phyloP scores from a whole-genome alignment of 2,888 invertebrate genomes.

The Gastracanthus pulcherrimus region DNA sequence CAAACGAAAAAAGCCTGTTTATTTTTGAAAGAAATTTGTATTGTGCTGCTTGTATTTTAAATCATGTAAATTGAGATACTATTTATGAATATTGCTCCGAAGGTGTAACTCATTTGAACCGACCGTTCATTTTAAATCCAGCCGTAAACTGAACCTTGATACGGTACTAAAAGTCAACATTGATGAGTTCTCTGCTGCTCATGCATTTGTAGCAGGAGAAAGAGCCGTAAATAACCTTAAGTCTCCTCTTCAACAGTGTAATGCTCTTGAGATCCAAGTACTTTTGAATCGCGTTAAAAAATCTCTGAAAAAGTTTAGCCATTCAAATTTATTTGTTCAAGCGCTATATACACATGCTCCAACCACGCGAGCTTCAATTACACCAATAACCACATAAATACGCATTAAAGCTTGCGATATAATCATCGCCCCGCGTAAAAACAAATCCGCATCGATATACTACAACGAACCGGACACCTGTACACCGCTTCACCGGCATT shows the following conservation, averaged over 20 bases:
- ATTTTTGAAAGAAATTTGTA: not conserved
- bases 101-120: constrained; percentile 6
- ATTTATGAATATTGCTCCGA: constrained; percentile 9
- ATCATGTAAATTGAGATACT: constrained; percentile 9
- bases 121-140: not conserved
- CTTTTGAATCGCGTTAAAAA: not conserved
- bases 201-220: not conserved
- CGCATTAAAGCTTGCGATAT: not conserved
- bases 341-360: no score
- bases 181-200: not conserved
- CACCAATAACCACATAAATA: not conserved
- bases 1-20: no score
- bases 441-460: not conserved
- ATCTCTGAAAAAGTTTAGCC: no score
- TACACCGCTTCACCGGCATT: not conserved
- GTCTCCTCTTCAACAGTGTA: not conserved
- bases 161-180: not conserved
- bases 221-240: constrained; percentile 1
- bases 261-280: not conserved
- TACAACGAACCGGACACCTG: not conserved
- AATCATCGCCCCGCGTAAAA: not conserved
- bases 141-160: constrained; percentile 5
- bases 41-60: not conserved
- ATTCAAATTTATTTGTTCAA: no score
- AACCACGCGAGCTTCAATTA: no score